Evolutionary conservation across 2,113 vertebrate species (phyloP).

Genomic region (Siniperca knerii): DNA sequence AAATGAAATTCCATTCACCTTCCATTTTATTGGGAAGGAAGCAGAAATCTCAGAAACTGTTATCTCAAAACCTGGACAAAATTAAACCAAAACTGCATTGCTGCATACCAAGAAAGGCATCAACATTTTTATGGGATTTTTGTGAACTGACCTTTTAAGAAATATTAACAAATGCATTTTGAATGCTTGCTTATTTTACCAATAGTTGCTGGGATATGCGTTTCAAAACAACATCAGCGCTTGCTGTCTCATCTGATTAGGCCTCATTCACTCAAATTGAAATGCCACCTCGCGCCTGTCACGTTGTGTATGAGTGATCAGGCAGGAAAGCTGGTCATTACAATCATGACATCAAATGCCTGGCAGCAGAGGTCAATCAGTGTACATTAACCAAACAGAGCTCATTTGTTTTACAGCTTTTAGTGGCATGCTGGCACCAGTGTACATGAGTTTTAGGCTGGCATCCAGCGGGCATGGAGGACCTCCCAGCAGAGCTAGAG

Average conservation of each 20-base stretch:
- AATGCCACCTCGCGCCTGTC: slow-evolving; percentile 67
- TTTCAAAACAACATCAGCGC: slow-evolving; percentile 15
- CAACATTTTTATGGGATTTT: neutral
- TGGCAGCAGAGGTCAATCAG: slow-evolving; percentile 80
- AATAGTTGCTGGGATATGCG: neutral
- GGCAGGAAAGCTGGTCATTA: slow-evolving; percentile 75
- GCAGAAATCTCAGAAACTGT: neutral
- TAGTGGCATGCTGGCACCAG: slow-evolving; percentile 75
- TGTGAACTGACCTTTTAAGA: neutral
- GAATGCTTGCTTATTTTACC: neutral
- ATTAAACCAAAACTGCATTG: neutral
- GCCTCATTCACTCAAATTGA: slow-evolving; percentile 62
- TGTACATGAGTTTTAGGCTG: slow-evolving; percentile 70
- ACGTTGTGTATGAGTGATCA: slow-evolving; percentile 69
- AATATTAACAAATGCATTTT: neutral
- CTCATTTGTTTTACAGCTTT: slow-evolving; percentile 84
- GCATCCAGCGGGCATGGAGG: slow-evolving; percentile 74
- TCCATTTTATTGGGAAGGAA: neutral
- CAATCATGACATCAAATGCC: slow-evolving; percentile 79
- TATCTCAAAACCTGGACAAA: neutral
- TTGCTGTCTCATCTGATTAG: slow-evolving; percentile 66
- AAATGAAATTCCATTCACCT: neutral
- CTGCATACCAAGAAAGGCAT: neutral
- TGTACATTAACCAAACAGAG: slow-evolving; percentile 79
- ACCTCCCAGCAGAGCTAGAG: slow-evolving; percentile 67